These are phyloP conservation scores for Thumatha senex DNA, from an alignment of 2,888 invertebrate genomes.

Conservation along the genomic window DNA sequence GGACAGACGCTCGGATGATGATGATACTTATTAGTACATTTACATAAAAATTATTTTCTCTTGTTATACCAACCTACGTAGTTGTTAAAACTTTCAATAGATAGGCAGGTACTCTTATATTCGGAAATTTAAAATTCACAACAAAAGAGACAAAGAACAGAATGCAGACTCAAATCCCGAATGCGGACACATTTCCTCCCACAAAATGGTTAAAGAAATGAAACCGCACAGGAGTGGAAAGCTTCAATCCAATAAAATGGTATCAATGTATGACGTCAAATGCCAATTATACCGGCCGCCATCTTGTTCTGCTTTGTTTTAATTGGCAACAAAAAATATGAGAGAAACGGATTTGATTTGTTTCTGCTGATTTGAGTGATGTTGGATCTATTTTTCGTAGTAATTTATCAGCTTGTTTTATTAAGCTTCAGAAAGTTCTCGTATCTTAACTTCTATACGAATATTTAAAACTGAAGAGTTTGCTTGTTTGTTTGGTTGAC, in stretches of 20 bases:
- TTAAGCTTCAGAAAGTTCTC: neutral
- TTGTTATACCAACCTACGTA: too few species aligned
- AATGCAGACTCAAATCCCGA: neutral
- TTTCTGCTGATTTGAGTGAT: neutral
- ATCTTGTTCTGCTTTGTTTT: constrained; percentile 9
- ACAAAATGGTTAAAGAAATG: constrained; percentile 1
- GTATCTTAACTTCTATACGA: too few species aligned
- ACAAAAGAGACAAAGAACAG: neutral
- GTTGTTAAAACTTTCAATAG: too few species aligned
- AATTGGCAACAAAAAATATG: constrained; percentile 14
- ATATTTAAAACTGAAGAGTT: too few species aligned
- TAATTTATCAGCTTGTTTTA: neutral
- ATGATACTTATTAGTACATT: too few species aligned
- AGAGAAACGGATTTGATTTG: neutral
- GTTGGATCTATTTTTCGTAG: neutral
- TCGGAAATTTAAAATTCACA: too few species aligned
- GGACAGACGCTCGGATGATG: too few species aligned
- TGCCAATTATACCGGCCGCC: constrained; percentile 23
- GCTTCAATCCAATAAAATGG: constrained; percentile 9
- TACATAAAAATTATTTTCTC: too few species aligned
- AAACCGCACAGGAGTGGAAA: neutral
- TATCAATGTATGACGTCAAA: constrained; percentile 22
- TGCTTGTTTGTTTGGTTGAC: too few species aligned
- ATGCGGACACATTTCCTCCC: constrained; percentile 3
- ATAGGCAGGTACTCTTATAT: too few species aligned